Evolutionary conservation across 2,888 invertebrate species (phyloP).

Genomic region (Rutpela maculata): DNA sequence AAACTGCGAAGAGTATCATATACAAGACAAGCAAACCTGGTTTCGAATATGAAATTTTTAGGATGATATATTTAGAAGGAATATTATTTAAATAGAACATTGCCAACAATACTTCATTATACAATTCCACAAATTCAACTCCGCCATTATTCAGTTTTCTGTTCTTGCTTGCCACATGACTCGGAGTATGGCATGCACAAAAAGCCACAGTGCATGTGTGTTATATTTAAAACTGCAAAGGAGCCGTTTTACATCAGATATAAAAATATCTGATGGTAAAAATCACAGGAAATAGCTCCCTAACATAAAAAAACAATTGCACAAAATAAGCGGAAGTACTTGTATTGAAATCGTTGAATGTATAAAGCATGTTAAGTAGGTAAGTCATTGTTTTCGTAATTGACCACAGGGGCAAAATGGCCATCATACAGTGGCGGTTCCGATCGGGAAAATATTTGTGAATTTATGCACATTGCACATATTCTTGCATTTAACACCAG

Average conservation of each 20-base stretch:
- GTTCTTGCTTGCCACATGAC: neutral
- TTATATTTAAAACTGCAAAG: conserved; percentile 17
- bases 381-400: conserved; percentile 34
- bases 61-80: too few relatives aligned
- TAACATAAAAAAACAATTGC: conserved; percentile 48
- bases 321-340: conserved; percentile 52
- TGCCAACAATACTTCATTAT: too few relatives aligned
- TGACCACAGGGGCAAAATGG: conserved; percentile 15
- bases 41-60: too few relatives aligned
- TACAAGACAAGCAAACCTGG: too few relatives aligned
- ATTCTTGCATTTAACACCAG: too few relatives aligned
- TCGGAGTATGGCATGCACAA: neutral
- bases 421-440: neutral
- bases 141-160: too few relatives aligned
- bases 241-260: conserved; percentile 9
- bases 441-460: neutral
- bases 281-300: conserved; percentile 51
- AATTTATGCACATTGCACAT: too few relatives aligned
- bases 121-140: too few relatives aligned
- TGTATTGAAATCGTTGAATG: conserved; percentile 50
- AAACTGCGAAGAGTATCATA: too few relatives aligned
- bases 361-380: conserved; percentile 51
- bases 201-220: neutral
- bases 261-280: conserved; percentile 43
- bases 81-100: too few relatives aligned